Evolutionary conservation across 1,140 invertebrate species (phyloP), one percentile per base, ranked within the genome.

Genomic region (Drosophila subobscura): DNA sequence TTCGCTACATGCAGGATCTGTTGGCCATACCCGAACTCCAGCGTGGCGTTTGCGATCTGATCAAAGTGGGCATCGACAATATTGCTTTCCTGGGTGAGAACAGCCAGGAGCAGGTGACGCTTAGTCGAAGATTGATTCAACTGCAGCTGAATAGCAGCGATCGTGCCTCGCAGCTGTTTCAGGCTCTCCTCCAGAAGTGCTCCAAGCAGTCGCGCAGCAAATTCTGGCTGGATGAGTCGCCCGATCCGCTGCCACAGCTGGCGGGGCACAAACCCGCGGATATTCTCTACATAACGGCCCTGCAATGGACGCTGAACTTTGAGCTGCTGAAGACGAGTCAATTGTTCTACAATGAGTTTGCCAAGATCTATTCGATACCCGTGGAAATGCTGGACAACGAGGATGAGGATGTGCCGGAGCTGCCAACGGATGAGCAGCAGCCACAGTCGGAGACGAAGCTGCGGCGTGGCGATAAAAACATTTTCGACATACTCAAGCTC

Each of bases 61-160:
- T 91, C 27, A 90, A 90, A 54, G 90, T 91, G 44, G 90, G 90
- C 54, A 91, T 91, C 33, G 90, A 91, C 44, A 91, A 91, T 53
- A 83, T 89, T 12, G 77, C 90, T 14, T 91, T 91, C 53, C 60
- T 91, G 12, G 90, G 90, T 6, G 90, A 91, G 20, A 91, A 80
- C n/a, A 67, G 53, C 41, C 77, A 77, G 16, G 90, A 91, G 40
- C 88, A 91, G 68, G 47, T 64, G 0, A 58, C 66, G 0, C 41
- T 91, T 2, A 91, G 90, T 60, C 52, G 71, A 3, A 72, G 90
- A 5, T 68, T 91, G 5, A 91, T 90, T 16, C 85, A 79, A n/a
- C 55, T 91, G 12, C 84, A 91, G 53, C 37, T 91, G 2, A 90
- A 89, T 37, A 89, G 84, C 59, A 89, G 83, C n/a, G 75, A 91